Conservation (phyloP, 2,797 vertebrate genomes). For the Peromyscus aztecus region DNA sequence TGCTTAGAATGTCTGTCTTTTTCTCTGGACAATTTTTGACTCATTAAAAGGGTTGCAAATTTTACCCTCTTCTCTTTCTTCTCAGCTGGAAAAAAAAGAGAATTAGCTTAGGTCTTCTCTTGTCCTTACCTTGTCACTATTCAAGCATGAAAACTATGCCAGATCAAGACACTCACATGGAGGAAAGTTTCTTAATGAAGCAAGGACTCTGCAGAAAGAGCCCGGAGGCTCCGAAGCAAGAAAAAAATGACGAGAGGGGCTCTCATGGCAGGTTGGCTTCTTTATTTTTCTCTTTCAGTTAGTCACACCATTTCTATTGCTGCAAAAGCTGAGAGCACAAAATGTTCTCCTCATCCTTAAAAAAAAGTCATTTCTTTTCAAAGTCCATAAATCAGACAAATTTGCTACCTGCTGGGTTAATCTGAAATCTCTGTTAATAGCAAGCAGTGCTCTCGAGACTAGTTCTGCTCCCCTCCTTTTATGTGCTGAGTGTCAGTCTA, state of each 20-base stretch:
- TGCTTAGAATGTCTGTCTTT: background rate
- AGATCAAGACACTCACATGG: constrained; percentile 25
- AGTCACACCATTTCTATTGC: background rate
- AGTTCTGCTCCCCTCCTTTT: background rate
- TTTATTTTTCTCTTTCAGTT: background rate
- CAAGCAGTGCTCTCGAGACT: background rate
- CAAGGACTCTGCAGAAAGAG: constrained; percentile 50
- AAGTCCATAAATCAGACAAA: constrained; percentile 67
- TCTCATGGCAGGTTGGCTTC: constrained; percentile 39
- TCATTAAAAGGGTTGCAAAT: background rate
- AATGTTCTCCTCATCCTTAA: constrained; percentile 55
- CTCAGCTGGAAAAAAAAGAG: background rate
- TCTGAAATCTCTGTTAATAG: constrained; percentile 69
- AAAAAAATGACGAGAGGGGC: constrained; percentile 50
- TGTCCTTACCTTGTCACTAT: background rate
- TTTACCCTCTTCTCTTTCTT: background rate
- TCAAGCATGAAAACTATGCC: constrained; percentile 34
- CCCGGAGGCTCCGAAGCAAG: constrained; percentile 33
- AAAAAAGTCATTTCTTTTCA: constrained; percentile 20
- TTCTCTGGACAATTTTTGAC: background rate
- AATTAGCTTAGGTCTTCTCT: background rate
- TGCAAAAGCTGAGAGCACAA: constrained; percentile 69
- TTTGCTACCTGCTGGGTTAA: constrained; percentile 47
- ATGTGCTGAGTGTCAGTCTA: background rate
- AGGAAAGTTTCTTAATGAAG: constrained; percentile 75